phyloP scores from a whole-genome alignment of 2,888 invertebrate genomes.

The Tubulanus polymorphus region DNA sequence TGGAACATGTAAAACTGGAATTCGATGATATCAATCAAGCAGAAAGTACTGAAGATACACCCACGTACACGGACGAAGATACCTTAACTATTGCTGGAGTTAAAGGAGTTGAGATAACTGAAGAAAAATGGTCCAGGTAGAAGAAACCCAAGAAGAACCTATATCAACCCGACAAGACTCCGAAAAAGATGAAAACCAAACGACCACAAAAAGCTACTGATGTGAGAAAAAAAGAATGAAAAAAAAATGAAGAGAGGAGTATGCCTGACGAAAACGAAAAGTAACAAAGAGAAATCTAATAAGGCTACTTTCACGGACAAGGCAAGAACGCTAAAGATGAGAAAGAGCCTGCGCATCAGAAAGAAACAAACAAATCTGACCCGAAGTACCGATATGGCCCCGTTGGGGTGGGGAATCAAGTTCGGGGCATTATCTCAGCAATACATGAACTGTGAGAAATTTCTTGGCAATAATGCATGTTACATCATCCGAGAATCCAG shows the following conservation, averaged over 20 bases:
- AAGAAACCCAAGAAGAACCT: background rate
- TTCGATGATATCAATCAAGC: background rate
- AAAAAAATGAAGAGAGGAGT: too few relatives aligned
- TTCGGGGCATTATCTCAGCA: background rate
- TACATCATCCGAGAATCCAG: background rate
- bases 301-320: too few relatives aligned
- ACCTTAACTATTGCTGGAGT: background rate
- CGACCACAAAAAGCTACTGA: too few relatives aligned
- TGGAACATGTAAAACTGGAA: background rate
- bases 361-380: too few relatives aligned
- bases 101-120: background rate
- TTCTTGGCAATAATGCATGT: slow-evolving; percentile 4
- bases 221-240: too few relatives aligned
- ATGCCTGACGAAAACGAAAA: too few relatives aligned
- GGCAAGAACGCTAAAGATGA: too few relatives aligned
- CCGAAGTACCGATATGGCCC: background rate
- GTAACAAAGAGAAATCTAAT: too few relatives aligned
- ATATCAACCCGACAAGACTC: slow-evolving; percentile 1
- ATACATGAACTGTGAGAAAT: slow-evolving; percentile 1
- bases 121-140: background rate
- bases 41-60: background rate
- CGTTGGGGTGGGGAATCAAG: background rate
- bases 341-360: too few relatives aligned
- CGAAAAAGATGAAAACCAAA: background rate
- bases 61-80: background rate